phyloP scores from a whole-genome alignment of 2,888 invertebrate species.

The Drosophila villosipedis region DNA sequence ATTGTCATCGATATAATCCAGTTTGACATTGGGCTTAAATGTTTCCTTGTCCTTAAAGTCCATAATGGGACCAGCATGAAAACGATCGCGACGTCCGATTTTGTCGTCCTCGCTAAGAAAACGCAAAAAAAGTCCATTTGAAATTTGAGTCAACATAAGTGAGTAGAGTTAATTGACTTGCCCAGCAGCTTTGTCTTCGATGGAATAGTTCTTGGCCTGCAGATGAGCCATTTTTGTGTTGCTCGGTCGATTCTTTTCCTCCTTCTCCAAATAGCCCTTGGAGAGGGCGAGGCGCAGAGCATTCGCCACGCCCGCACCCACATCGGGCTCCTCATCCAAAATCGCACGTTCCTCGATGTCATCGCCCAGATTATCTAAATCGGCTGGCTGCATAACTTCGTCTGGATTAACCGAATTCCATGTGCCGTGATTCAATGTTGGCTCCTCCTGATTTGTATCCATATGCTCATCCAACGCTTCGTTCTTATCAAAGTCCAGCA shows the following conservation, averaged over 20 bases:
- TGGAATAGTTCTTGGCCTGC: slow-evolving; percentile 92
- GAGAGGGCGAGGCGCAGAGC: slow-evolving; percentile 95
- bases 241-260: slow-evolving; percentile 90
- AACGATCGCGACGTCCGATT: slow-evolving; percentile 90
- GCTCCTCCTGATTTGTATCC: slow-evolving; percentile 85
- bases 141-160: not conserved
- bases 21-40: slow-evolving; percentile 96
- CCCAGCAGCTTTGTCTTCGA: slow-evolving; percentile 91
- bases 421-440: slow-evolving; percentile 88
- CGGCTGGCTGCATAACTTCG: slow-evolving; percentile 85
- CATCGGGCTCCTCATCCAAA: slow-evolving; percentile 96
- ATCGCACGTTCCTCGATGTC: slow-evolving; percentile 85
- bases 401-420: slow-evolving; percentile 93
- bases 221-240: slow-evolving; percentile 91
- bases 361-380: slow-evolving; percentile 85
- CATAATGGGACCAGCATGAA: slow-evolving; percentile 91
- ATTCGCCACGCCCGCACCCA: slow-evolving; percentile 95
- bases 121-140: slow-evolving; percentile 17
- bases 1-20: slow-evolving; percentile 98
- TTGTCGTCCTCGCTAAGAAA: slow-evolving; percentile 91
- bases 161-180: slow-evolving; percentile 72
- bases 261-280: slow-evolving; percentile 96
- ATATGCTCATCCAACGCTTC: slow-evolving; percentile 84
- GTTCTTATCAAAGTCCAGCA: slow-evolving; percentile 85
- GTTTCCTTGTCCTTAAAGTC: slow-evolving; percentile 96